Base-by-base conservation (phyloP, 1,140 invertebrate genomes). In the Cheumatopsyche charites region DNA sequence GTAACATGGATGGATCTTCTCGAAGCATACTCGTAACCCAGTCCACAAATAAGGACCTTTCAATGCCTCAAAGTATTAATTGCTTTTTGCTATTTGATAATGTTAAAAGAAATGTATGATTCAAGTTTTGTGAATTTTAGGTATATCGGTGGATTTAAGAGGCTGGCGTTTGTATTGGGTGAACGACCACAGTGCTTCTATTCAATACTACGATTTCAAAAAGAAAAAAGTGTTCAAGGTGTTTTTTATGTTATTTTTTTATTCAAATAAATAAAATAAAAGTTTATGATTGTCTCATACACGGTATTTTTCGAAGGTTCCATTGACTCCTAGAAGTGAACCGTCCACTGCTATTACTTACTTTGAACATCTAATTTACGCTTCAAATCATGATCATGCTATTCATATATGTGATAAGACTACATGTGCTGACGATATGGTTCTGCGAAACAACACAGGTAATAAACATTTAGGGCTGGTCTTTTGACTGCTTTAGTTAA, bases 111-210 rank as follows among this genome's bases (percentile, higher is more conserved):
- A 13, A 63, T 42, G 47, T 78, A 42, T 25, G 26, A 58, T 23
- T 70, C 70, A 13, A 19, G 66, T 13, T 76, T 75, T 47, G 77
- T 77, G 1, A 79, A 78, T 75, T 79, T 67, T 77, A 87, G 89
- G 88, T 80, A 81, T 90, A 77, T 82, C 80, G 1, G 83, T 90
- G 75, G 91, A 94, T 80, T 80, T 86, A 66, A 83, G 86, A 63
- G 80, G 81, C 0, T 78, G 86, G 29, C 83, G 88, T 9, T 78
- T 94, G 36, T 95, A 93, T 81, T 95, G 91, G 88, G 86, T 90
- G 0, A 89, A 88, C 76, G 77, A 80, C 4, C 85, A 82, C 17
- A 84, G 85, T 6, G 81, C 82, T n/a, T 79, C 79, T n/a, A 88
- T 95, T 67, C 88, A 90, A 73, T 92, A 87, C 77, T 87, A 88